Conservation (phyloP, 2,113 vertebrate species). For the Myrmecophaga tridactyla region DNA sequence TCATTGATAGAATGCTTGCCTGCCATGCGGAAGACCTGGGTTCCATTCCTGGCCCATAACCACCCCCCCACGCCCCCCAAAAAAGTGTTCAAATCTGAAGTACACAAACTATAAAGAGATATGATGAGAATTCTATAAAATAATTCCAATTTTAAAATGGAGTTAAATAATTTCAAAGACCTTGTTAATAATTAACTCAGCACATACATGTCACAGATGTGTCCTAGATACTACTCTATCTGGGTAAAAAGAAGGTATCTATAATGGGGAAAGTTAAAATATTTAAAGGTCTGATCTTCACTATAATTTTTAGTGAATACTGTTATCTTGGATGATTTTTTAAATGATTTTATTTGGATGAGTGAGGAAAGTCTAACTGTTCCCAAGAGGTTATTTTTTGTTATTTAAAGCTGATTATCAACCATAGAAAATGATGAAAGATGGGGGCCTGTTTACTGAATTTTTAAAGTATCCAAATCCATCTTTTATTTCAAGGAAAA, state of each 20-base stretch:
- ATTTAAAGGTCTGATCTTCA: background rate
- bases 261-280: background rate
- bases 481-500: constrained; percentile 51
- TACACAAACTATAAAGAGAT: background rate
- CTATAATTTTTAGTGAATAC: constrained; percentile 31
- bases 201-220: background rate
- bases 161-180: constrained; percentile 13
- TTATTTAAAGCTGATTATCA: constrained; percentile 30
- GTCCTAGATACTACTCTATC: constrained; percentile 15
- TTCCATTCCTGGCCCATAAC: too few relatives aligned
- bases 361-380: background rate
- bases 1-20: too few relatives aligned
- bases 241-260: background rate
- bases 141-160: constrained; percentile 27
- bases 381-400: constrained; percentile 39
- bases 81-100: background rate
- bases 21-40: too few relatives aligned
- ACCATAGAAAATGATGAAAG: constrained; percentile 32
- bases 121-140: constrained; percentile 31
- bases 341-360: constrained; percentile 46
- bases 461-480: constrained; percentile 42
- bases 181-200: background rate
- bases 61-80: too few relatives aligned
- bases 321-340: constrained; percentile 8
- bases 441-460: background rate